Base-by-base conservation (phyloP, 2,113 vertebrate species). In the Malaclemys terrapin region DNA sequence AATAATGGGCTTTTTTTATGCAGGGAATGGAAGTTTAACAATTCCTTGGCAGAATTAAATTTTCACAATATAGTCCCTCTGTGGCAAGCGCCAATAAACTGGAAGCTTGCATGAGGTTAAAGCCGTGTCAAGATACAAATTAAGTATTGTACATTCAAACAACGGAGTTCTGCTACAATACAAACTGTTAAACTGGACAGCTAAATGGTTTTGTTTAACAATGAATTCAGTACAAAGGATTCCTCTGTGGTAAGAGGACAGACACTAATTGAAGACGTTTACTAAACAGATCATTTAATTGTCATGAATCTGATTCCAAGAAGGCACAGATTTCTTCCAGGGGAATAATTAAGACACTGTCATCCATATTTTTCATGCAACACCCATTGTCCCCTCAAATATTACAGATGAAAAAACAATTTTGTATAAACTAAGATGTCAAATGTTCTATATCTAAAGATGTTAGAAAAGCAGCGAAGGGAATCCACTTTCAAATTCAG, bases 271-370 rank as follows among this genome's bases (percentile, higher is more conserved):
- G 4, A 85, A 94, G 20, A 88, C 56, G 84, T 81, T n/a, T 57
- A 85, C 84, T 88, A 84, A 47, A 27, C 6, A 81, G 75, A 91
- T 87, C 45, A 86, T 42, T 88, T 92, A 75, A 82, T 31, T 80
- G 57, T 42, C 45, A 87, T 35, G 14, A 81, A 84, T 47, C 20
- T 13, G 88, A 11, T 82, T 59, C 27, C 3, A 24, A 52, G n/a
- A 5, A 25, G 10, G 38, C 19, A 17, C 80, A 20, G 38, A 72
- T 87, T 93, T 84, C 35, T 89, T 92, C 83, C 0, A 12, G 76
- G 10, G 50, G 9, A 80, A 82, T 2, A 1, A 80, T 38, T 76
- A 91, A 0, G 0, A 52, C 56, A 13, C 52, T 62, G 45, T 27
- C 12, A 42, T 29, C 38, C 53, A 31, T 27, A 62, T 31, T 82